Conservation (phyloP, 2,888 invertebrate genomes). For the Pristionchus fissidentatus region DNA sequence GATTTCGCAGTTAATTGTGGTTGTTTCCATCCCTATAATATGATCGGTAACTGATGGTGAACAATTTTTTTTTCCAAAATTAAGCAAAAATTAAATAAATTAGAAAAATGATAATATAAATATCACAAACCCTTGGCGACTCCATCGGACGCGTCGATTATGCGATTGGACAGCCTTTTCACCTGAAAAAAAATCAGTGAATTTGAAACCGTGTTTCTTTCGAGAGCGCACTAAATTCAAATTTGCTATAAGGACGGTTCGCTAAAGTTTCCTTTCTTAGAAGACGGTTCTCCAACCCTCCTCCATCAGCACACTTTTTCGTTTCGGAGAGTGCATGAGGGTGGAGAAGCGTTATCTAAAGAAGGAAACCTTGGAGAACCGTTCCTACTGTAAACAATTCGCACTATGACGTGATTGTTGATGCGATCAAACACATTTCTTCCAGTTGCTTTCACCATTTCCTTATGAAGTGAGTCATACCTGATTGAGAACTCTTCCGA, state of each 20-base stretch:
- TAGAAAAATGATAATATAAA: background rate
- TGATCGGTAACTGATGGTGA: no score
- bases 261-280: no score
- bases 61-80: background rate
- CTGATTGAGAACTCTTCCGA: slow-evolving; percentile 89
- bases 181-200: slow-evolving; percentile 80
- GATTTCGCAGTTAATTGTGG: slow-evolving; percentile 90
- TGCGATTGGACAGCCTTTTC: slow-evolving; percentile 71
- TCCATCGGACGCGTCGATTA: slow-evolving; percentile 73
- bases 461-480: slow-evolving; percentile 53
- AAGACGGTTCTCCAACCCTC: no score
- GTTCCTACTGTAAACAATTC: background rate
- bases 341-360: background rate
- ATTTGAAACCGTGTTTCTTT: background rate
- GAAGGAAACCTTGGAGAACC: no score
- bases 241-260: no score
- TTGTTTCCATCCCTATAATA: slow-evolving; percentile 82
- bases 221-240: no score
- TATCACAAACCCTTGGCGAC: slow-evolving; percentile 80
- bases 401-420: no score
- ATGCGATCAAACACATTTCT: no score
- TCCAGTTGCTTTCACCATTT: no score
- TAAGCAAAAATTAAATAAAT: background rate
- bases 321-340: no score
- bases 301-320: no score